phyloP scores from a whole-genome alignment of 2,113 vertebrate species.

The Uria aalge region DNA sequence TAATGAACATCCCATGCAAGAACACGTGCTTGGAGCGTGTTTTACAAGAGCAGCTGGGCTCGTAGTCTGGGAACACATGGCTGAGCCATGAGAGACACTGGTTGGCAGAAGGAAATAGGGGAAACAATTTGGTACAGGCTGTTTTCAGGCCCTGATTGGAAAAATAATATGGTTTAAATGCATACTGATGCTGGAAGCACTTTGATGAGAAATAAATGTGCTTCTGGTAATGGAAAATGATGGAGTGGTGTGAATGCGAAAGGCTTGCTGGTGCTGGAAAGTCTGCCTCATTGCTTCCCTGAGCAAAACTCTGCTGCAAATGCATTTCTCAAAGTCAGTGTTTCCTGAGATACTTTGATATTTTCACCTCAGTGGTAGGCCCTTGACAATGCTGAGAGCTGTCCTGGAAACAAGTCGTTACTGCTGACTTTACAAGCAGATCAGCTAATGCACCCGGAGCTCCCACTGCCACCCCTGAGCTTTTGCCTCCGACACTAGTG shows the following conservation, averaged over 20 bases:
- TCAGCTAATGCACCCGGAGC: not conserved
- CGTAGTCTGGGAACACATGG: not conserved
- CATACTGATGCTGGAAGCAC: not conserved
- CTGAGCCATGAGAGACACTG: conserved; percentile 9
- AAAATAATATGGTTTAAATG: not conserved
- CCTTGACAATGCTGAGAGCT: not conserved
- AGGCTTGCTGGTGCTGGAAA: not conserved
- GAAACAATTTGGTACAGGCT: not conserved
- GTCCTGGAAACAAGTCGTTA: not conserved
- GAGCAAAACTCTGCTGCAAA: not conserved
- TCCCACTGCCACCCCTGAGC: not conserved
- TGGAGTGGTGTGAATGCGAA: not conserved
- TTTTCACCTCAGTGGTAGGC: not conserved
- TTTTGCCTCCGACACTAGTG: not conserved
- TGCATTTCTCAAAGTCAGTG: not conserved
- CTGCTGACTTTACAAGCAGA: not conserved
- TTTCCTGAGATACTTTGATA: not conserved
- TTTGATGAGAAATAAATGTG: not conserved
- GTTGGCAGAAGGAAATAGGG: not conserved
- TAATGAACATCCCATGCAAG: not conserved
- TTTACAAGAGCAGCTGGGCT: conserved; percentile 21
- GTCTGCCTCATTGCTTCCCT: not conserved
- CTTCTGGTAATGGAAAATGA: not conserved
- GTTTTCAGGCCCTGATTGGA: not conserved
- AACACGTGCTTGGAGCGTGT: not conserved